Evolutionary conservation across 2,113 vertebrate genomes (phyloP), one percentile per base, ranked within the genome.

Genomic region (Ochotona curzoniae): DNA sequence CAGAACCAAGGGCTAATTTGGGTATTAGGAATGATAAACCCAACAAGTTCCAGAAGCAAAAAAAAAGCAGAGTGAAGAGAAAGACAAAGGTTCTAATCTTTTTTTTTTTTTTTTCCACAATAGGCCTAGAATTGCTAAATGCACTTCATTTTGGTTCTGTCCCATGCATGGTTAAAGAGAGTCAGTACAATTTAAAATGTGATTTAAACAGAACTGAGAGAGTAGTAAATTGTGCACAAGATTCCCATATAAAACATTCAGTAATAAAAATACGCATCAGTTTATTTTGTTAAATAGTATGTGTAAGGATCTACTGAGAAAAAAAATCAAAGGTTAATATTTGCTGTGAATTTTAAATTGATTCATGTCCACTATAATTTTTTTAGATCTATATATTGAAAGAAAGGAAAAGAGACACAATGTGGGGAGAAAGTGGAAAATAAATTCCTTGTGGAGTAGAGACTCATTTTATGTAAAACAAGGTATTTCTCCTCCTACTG

Each of bases 1-100:
- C 89, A 86, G 76, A 47, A 75, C 76, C 13, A 61, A 96, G 47
- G 32, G 23, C 79, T 95, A 89, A 90, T 87, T 26, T 80, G 44
- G 57, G 73, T 66, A 57, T 94, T 75, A 64, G 32, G 38, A 81
- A 89, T 61, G 38, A 85, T 69, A 86, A 80, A 87, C 18, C 14
- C 91, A 89, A 83, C 83, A 90, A 82, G 74, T 13, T 84, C 44
- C 57, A 21, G 76, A 83, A 51, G 12, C 11, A 92, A 30, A 30
- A 64, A 90, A 94, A 87, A 84, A 76, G 14, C n/a, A 61, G 21
- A 47, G 15, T 30, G 28, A 70, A 88, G 61, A 21, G 21, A 35
- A 86, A 76, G 25, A 75, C 28, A 8, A 60, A 30, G 4, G 15
- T 3, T 90, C 12, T 18, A 4, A 23, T 63, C 28, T 73, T 93